Evolutionary conservation across 2,888 invertebrate species (phyloP).

Genomic region (Chymomyza fuscimana): DNA sequence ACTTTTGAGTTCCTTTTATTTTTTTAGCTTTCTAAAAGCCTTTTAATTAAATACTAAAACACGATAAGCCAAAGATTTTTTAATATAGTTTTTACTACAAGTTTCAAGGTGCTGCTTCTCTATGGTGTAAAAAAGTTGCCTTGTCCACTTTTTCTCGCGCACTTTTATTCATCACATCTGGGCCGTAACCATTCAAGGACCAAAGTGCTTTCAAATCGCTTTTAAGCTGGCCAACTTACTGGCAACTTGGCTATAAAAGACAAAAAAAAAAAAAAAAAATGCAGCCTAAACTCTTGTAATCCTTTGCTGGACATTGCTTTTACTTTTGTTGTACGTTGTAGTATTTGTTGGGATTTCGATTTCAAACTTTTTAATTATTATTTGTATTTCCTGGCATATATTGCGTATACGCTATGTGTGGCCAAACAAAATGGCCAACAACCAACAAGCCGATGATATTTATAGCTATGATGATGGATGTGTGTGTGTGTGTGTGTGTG

Average conservation of each 20-base stretch:
- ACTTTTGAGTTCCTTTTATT: no score
- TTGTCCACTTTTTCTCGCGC: no score
- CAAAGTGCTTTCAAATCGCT: neutral
- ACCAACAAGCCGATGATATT: neutral
- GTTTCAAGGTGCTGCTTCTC: no score
- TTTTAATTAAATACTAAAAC: no score
- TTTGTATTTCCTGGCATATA: neutral
- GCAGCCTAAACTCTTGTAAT: no score
- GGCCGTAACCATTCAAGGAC: neutral
- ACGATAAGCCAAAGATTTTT: no score
- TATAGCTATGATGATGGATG: neutral
- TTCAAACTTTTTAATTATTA: conserved; percentile 7
- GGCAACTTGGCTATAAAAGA: no score
- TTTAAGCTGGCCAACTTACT: neutral
- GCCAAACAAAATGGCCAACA: neutral
- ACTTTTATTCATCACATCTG: neutral
- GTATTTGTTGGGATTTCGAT: neutral
- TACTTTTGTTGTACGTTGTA: neutral
- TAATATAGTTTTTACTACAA: no score
- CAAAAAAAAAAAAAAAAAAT: no score
- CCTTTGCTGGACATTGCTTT: neutral
- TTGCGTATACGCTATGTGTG: neutral
- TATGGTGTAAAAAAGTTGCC: neutral
- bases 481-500: no score
- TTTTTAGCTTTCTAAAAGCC: no score